Evolutionary conservation across 2,797 vertebrate species (phyloP), one percentile per base, ranked within the genome.

Genomic region (Triplophysa yarkandensis): DNA sequence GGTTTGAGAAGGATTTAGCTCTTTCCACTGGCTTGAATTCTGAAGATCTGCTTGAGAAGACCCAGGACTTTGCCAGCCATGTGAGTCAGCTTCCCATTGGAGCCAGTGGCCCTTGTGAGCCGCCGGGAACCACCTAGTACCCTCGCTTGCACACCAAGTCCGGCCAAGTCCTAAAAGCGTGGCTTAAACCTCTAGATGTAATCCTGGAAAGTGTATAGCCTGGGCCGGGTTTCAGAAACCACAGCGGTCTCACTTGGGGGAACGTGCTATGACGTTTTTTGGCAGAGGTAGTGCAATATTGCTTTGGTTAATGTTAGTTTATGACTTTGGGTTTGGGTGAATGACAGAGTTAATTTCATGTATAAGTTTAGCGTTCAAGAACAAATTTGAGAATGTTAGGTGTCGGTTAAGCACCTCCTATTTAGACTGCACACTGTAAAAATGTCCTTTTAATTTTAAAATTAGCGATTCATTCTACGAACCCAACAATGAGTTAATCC

Each of bases 21-120:
- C 57, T 85, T 86, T 81, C 86, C 82, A 79, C n/a, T 62, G 28
- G 60, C 68, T 68, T 61, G 71, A 66, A 72, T 78, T 68, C 52
- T 48, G 60, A 76, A 81, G 72, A 52, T 50, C 58, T 76, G 77
- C 43, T 81, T 73, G 46, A 64, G 60, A 64, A 73, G 69, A 23
- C 36, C 52, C 60, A 58, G 58, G 54, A 75, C 34, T 77, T 68
- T 80, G 69, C 65, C 74, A 77, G 65, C 70, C 65, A 68, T 69
- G 50, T 73, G 69, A 80, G 50, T 73, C 69, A 77, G 27, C 68
- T 43, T 58, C 61, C 44, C 60, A 16, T 58, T 48, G 44, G 52
- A 68, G 48, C 57, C 43, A 23, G 16, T 43, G 52, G 41, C 30
- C 67, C 28, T 44, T 8, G 28, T 46, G 28, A 19, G 28, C 36